These are phyloP conservation scores for Bufo bufo DNA, from an alignment of 2,113 vertebrate genomes.

Conservation along the genomic window DNA sequence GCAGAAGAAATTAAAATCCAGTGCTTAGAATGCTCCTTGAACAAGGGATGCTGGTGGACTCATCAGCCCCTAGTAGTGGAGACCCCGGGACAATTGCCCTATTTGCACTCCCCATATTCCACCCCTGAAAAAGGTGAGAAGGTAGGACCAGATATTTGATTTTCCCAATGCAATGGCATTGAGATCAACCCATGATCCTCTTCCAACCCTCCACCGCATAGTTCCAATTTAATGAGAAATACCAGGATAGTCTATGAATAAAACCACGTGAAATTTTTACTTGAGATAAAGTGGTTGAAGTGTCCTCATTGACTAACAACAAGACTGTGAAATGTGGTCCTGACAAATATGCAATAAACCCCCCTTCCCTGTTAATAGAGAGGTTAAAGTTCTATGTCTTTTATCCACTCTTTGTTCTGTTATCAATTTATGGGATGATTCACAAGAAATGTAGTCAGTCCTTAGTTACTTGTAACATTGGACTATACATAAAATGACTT, in stretches of 20 bases:
- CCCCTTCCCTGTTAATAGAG: neutral
- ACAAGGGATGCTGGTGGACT: too few relatives aligned
- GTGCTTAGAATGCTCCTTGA: too few relatives aligned
- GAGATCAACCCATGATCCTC: neutral
- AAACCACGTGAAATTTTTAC: neutral
- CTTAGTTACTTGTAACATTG: neutral
- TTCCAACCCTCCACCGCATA: too few relatives aligned
- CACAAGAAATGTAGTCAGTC: conserved; percentile 35
- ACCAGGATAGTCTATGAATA: neutral
- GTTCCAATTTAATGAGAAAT: neutral
- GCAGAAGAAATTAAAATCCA: too few relatives aligned
- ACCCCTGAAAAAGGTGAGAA: too few relatives aligned
- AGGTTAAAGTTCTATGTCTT: neutral
- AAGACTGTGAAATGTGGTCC: neutral
- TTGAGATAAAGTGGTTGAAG: neutral
- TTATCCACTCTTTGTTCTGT: conserved; percentile 14
- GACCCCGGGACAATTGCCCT: neutral
- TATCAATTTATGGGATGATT: conserved; percentile 47
- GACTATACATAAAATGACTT: conserved; percentile 34
- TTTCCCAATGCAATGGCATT: neutral
- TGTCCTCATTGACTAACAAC: neutral
- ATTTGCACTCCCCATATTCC: too few relatives aligned
- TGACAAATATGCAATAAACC: neutral
- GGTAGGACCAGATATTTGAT: neutral
- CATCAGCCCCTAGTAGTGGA: too few relatives aligned